These are phyloP conservation scores for Tyrophagus putrescentiae DNA, from an alignment of 1,140 invertebrate species.

Conservation along the genomic window DNA sequence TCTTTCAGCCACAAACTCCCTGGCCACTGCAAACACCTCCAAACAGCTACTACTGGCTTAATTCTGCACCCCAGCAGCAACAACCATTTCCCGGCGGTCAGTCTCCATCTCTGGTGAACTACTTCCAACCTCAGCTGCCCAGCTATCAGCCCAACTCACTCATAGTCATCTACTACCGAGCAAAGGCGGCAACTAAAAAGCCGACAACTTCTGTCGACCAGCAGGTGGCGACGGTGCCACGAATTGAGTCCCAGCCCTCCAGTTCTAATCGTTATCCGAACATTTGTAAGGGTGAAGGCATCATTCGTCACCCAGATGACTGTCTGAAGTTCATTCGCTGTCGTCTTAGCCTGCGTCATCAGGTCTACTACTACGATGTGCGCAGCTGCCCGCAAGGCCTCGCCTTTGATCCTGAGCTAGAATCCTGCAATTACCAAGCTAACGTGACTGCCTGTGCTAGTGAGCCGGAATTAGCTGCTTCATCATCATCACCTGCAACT, in stretches of 20 bases:
- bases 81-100: background rate
- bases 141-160: background rate
- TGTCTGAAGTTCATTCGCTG: conserved; percentile 1
- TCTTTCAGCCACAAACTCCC: too few relatives aligned
- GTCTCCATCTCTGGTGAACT: background rate
- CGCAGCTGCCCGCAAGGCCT: background rate
- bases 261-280: background rate
- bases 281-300: background rate
- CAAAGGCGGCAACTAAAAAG: background rate
- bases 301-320: background rate
- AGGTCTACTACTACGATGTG: background rate
- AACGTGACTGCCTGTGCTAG: background rate
- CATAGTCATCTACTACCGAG: background rate
- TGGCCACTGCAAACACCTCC: too few relatives aligned
- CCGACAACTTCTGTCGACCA: background rate
- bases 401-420: background rate
- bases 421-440: background rate
- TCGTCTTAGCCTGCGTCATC: background rate
- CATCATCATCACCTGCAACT: too few relatives aligned
- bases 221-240: background rate
- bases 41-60: too few relatives aligned
- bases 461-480: too few relatives aligned
- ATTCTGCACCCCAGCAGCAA: too few relatives aligned
- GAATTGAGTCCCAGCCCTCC: background rate
- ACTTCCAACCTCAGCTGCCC: background rate